A percentile compares a stretch with the other conserved stretches of the same genome.
Conservation (phyloP, 2,888 invertebrate genomes). For the Loripinus fragilis region DNA sequence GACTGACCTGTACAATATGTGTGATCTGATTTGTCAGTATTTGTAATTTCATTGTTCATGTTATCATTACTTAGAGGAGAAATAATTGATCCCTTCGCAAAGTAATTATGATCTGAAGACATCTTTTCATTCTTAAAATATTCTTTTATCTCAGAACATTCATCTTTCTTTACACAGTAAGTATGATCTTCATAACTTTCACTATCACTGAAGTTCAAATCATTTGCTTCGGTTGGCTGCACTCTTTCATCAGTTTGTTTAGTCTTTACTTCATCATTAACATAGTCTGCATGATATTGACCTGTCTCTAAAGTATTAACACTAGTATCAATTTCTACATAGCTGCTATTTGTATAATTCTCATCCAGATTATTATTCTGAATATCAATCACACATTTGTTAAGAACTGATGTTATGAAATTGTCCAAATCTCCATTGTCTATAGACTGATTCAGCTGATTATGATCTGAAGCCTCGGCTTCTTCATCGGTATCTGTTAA, state of each 20-base stretch:
- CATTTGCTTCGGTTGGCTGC: neutral
- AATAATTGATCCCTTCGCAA: neutral
- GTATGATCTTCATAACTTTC: neutral
- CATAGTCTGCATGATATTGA: neutral
- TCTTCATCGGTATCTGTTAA: neutral
- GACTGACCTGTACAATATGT: neutral
- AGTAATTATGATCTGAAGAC: neutral
- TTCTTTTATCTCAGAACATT: neutral
- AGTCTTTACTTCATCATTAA: neutral
- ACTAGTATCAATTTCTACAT: neutral
- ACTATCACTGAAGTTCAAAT: neutral
- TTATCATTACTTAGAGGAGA: neutral
- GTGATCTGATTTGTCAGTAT: neutral
- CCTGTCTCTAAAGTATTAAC: neutral
- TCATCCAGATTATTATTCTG: neutral
- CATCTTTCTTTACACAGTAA: neutral
- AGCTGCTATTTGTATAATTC: neutral
- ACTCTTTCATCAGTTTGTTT: neutral
- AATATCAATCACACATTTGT: conserved; percentile 38
- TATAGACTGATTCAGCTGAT: neutral
- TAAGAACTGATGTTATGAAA: conserved; percentile 36
- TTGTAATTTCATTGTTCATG: neutral
- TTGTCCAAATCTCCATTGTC: conserved; percentile 26
- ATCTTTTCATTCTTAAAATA: neutral
- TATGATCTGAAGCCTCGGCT: neutral